These are phyloP conservation scores for Cathartes aura DNA, from an alignment of 2,113 vertebrate species.

Conservation along the genomic window DNA sequence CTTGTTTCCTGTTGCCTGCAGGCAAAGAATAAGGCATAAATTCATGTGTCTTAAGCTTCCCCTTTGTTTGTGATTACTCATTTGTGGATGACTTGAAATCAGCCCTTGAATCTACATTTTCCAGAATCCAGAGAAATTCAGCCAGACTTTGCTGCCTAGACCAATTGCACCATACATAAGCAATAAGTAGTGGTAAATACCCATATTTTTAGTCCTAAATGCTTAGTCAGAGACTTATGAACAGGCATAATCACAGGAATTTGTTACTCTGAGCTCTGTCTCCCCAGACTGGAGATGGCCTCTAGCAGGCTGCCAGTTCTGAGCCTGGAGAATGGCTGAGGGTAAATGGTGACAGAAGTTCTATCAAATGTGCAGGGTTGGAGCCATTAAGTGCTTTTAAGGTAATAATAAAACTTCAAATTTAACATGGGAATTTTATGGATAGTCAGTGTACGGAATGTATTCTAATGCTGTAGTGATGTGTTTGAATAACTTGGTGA, in stretches of 20 bases:
- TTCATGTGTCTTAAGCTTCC: not conserved
- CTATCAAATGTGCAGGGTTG: not conserved
- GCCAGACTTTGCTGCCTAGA: not conserved
- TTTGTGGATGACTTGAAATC: not conserved
- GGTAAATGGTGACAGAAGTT: not conserved
- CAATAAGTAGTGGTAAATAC: not conserved
- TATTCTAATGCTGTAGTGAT: not conserved
- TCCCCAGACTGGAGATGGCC: not conserved
- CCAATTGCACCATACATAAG: not conserved
- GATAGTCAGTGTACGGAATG: not conserved
- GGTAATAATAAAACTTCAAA: not conserved
- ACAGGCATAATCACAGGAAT: not conserved
- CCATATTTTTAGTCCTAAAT: not conserved
- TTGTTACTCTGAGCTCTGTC: not conserved
- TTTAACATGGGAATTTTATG: not conserved
- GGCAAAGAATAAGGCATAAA: not conserved
- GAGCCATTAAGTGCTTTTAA: not conserved
- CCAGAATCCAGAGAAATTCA: not conserved
- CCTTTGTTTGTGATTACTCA: not conserved
- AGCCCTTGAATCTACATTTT: not conserved
- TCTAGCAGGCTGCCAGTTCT: not conserved
- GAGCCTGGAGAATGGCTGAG: not conserved
- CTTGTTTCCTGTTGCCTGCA: not conserved
- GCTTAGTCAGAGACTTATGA: not conserved
- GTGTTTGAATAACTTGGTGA: not conserved